Percentiles rank a stretch among this genome's conserved stretches.
Conservation (phyloP, 2,888 invertebrate species). For the Eupithecia insigniata region DNA sequence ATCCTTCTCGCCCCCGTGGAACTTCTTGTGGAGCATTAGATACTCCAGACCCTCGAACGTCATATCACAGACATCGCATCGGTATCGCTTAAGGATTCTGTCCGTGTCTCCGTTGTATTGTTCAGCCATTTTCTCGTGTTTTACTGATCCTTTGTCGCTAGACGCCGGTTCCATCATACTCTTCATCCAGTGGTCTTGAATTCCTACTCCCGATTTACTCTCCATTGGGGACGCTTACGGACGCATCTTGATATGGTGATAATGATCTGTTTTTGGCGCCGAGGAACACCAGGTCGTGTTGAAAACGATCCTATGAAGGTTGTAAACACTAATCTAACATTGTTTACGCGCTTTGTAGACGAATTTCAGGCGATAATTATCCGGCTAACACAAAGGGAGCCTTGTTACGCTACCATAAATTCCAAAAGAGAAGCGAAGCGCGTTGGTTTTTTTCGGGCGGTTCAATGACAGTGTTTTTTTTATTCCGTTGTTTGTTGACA, state of each 20-base stretch:
- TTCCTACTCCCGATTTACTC: slow-evolving; percentile 72
- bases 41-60: slow-evolving; percentile 78
- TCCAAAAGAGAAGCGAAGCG: slow-evolving; percentile 84
- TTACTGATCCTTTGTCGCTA: slow-evolving; percentile 74
- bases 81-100: slow-evolving; percentile 70
- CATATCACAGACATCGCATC: slow-evolving; percentile 77
- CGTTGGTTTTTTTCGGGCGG: slow-evolving; percentile 77
- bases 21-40: slow-evolving; percentile 77
- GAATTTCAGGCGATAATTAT: slow-evolving; percentile 67
- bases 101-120: slow-evolving; percentile 70
- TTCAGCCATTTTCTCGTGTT: slow-evolving; percentile 80
- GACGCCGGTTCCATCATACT: slow-evolving; percentile 80
- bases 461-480: slow-evolving; percentile 77
- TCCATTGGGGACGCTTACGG: slow-evolving; percentile 72
- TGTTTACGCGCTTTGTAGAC: slow-evolving; percentile 75
- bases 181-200: slow-evolving; percentile 81
- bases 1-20: slow-evolving; percentile 77
- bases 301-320: slow-evolving; percentile 37
- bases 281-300: slow-evolving; percentile 56
- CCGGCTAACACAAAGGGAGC: slow-evolving; percentile 80
- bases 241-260: slow-evolving; percentile 61
- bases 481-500: slow-evolving; percentile 62
- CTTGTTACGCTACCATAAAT: slow-evolving; percentile 84
- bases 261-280: slow-evolving; percentile 71
- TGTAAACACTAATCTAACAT: slow-evolving; percentile 63